Percentiles rank a stretch among this genome's conserved stretches.
Conservation (phyloP, 2,797 vertebrate species). For the Myotis vivesi region DNA sequence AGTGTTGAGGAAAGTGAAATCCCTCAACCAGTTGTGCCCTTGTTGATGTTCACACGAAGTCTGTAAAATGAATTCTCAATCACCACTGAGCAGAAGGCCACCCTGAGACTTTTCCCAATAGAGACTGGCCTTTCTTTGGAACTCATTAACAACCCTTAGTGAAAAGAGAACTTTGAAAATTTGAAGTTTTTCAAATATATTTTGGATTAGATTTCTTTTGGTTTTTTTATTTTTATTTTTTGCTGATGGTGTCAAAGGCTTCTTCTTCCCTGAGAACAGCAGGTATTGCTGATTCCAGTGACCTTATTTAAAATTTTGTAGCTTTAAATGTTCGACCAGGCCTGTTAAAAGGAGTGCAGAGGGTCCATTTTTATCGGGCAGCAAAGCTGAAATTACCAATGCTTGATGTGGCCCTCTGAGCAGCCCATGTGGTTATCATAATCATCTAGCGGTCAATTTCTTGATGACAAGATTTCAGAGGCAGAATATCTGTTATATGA, state of each 20-base stretch:
- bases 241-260: background rate
- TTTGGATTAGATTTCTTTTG: background rate
- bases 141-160: background rate
- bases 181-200: background rate
- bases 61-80: background rate
- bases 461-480: background rate
- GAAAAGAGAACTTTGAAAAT: background rate
- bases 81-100: background rate
- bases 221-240: background rate
- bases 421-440: too few species aligned
- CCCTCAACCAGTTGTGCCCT: background rate
- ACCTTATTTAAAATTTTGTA: background rate
- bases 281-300: background rate
- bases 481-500: background rate
- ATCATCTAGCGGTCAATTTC: background rate
- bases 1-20: background rate
- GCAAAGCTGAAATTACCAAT: background rate
- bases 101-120: background rate
- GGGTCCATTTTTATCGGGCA: background rate
- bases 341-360: background rate
- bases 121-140: background rate
- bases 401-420: background rate
- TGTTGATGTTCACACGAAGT: background rate
- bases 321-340: background rate
- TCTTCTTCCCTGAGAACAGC: background rate